Evolutionary conservation across 2,888 invertebrate genomes (phyloP), one percentile per base, ranked within the genome.

Genomic region (Archaeoteleia sp.): DNA sequence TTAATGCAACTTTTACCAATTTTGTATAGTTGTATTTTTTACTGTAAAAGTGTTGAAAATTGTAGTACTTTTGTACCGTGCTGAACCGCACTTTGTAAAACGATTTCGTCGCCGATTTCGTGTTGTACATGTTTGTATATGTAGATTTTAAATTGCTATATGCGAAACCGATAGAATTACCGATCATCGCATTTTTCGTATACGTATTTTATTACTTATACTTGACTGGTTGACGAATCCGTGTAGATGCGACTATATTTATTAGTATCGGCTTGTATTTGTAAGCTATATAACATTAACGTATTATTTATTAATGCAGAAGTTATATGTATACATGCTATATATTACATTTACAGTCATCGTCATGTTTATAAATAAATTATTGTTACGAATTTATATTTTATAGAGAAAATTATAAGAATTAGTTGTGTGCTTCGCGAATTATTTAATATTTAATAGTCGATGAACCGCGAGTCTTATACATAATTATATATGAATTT

Each of bases 41-140:
- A n/a, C n/a, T n/a, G n/a, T n/a, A n/a, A n/a, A n/a, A n/a, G n/a
- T n/a, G n/a, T n/a, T n/a, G n/a, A n/a, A n/a, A n/a, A n/a, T n/a
- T n/a, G n/a, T n/a, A n/a, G n/a, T n/a, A n/a, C n/a, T n/a, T n/a
- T n/a, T n/a, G 23, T 23, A 7, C 7, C 23, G 23, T 7, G 23
- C 7, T 3, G 23, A 3, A 23, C 23, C 7, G 23, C 3, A 5
- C 23, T 7, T 6, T 1, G 17, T 15, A 23, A 23, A 39, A 32
- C 10, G 40, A 42, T 42, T 32, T 53, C 29, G 20, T 53, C 42
- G 34, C 30, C 42, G 53, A 53, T 27, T 20, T 40, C 14, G 32
- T 51, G 40, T 40, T 53, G 53, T 53, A 53, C 30, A 40, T 42
- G 42, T 53, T 53, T 53, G 42, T 42, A 42, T 29, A 53, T 34